These are phyloP conservation scores for Tenualosa ilisha DNA, from an alignment of 2,797 vertebrate genomes.

Conservation along the genomic window DNA sequence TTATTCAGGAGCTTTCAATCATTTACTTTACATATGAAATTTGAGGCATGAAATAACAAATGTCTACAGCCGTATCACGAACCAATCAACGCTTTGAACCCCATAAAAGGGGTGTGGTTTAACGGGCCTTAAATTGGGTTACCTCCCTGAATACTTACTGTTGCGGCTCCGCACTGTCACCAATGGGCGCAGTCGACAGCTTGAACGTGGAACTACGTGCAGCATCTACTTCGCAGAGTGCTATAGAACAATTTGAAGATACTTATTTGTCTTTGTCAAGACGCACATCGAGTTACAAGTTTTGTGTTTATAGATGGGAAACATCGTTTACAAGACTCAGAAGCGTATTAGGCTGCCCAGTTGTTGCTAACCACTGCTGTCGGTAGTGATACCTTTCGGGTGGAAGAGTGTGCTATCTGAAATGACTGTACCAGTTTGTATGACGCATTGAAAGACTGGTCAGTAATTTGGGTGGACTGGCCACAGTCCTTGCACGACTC, in stretches of 20 bases:
- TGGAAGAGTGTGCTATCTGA: background rate
- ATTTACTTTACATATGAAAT: background rate
- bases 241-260: background rate
- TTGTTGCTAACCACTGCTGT: background rate
- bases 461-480: background rate
- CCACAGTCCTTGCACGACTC: background rate
- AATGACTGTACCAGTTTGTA: background rate
- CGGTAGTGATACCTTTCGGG: background rate
- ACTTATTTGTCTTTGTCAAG: background rate
- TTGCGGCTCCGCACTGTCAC: background rate
- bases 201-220: background rate
- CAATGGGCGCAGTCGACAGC: background rate
- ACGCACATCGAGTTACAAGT: background rate
- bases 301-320: background rate
- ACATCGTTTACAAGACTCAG: background rate
- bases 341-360: background rate
- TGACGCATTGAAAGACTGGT: background rate
- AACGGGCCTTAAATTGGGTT: background rate
- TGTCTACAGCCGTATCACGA: background rate
- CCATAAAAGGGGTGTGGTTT: background rate
- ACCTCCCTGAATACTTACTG: constrained; percentile 4
- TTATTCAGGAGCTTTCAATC: too few species aligned
- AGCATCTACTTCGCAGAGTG: background rate
- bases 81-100: background rate
- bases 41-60: background rate